These are phyloP conservation scores for Yasuhikotakia modesta DNA, from an alignment of 2,797 vertebrate species.

Conservation along the genomic window DNA sequence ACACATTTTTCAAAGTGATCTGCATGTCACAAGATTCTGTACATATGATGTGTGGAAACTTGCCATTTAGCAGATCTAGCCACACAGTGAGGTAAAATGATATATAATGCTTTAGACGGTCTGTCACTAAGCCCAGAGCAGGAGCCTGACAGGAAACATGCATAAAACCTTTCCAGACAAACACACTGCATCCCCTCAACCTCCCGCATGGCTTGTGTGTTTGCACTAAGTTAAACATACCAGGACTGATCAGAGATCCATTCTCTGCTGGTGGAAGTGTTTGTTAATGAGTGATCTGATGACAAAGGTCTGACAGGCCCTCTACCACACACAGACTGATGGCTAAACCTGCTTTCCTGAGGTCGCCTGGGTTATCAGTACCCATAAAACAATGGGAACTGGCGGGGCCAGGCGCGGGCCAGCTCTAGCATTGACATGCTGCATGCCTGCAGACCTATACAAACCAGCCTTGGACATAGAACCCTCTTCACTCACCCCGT, in stretches of 20 bases:
- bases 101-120: slow-evolving; percentile 15
- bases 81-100: slow-evolving; percentile 1
- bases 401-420: slow-evolving; percentile 62
- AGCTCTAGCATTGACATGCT: slow-evolving; percentile 67
- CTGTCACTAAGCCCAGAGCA: slow-evolving; percentile 1
- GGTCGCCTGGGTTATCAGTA: slow-evolving; percentile 76
- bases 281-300: slow-evolving; percentile 80
- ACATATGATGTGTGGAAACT: slow-evolving; percentile 5
- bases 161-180: slow-evolving; percentile 44
- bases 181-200: slow-evolving; percentile 49
- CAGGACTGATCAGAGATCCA: slow-evolving; percentile 65
- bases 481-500: slow-evolving; percentile 50
- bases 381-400: slow-evolving; percentile 78
- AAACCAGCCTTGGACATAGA: slow-evolving; percentile 56
- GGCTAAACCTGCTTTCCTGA: slow-evolving; percentile 71
- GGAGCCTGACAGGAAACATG: slow-evolving; percentile 46
- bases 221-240: slow-evolving; percentile 77
- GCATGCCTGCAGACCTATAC: slow-evolving; percentile 62
- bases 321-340: slow-evolving; percentile 65
- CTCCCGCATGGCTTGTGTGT: slow-evolving; percentile 58
- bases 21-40: not conserved
- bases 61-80: slow-evolving; percentile 1
- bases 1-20: slow-evolving; percentile 7
- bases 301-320: slow-evolving; percentile 75
- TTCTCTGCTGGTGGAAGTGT: slow-evolving; percentile 68